phyloP scores from a whole-genome alignment of 2,888 invertebrate species.

The Agapostemon virescens region DNA sequence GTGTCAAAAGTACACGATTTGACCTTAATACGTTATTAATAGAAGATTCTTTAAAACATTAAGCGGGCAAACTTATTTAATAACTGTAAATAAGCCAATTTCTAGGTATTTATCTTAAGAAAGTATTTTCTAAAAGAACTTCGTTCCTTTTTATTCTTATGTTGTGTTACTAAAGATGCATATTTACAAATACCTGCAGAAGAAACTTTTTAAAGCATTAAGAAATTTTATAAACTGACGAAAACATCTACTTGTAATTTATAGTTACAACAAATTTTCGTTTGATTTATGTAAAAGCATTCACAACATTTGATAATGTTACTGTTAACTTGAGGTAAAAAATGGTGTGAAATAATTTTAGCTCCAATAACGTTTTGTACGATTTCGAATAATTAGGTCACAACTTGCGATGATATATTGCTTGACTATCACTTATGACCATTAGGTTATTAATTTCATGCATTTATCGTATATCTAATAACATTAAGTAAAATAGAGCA shows the following conservation, averaged over 20 bases:
- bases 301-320: too few species aligned
- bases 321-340: too few species aligned
- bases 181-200: too few species aligned
- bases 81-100: neutral
- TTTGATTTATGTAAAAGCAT: too few species aligned
- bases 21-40: neutral
- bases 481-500: neutral
- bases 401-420: neutral
- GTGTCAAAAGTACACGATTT: neutral
- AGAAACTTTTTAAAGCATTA: too few species aligned
- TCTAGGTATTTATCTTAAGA: neutral
- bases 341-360: neutral
- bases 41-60: neutral
- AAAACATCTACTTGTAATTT: too few species aligned
- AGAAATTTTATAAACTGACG: too few species aligned
- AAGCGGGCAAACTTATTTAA: neutral
- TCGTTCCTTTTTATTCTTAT: neutral
- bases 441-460: neutral
- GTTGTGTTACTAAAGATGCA: neutral
- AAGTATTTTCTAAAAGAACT: too few species aligned
- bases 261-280: too few species aligned
- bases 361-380: neutral
- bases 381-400: neutral
- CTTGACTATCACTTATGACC: neutral
- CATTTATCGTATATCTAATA: neutral